Evolutionary conservation across 2,888 invertebrate genomes (phyloP).

Genomic region (Tricholauxania praeusta): DNA sequence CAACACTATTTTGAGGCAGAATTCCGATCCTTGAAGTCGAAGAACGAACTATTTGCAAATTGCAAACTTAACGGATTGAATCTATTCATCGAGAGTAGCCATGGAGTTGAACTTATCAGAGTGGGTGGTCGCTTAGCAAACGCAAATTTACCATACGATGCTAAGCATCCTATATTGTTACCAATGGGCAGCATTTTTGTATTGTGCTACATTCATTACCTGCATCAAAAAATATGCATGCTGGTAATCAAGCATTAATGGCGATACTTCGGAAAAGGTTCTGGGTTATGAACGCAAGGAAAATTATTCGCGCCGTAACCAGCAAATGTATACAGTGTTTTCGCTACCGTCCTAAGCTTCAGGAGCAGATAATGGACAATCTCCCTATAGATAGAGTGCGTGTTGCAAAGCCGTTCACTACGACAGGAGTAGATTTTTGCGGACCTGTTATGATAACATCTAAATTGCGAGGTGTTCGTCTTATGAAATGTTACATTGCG

Average conservation of each 20-base stretch:
- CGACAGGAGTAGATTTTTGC: slow-evolving; percentile 39
- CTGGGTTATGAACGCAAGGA: slow-evolving; percentile 41
- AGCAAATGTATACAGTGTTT: slow-evolving; percentile 39
- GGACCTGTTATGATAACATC: slow-evolving; percentile 32
- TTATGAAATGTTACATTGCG: slow-evolving; percentile 39
- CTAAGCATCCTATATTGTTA: slow-evolving; percentile 31
- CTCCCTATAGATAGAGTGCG: slow-evolving; percentile 37
- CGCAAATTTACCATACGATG: slow-evolving; percentile 30
- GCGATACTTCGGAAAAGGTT: slow-evolving; percentile 36
- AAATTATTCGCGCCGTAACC: slow-evolving; percentile 32
- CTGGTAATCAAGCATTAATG: slow-evolving; percentile 32
- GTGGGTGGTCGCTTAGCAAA: slow-evolving; percentile 34
- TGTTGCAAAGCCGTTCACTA: slow-evolving; percentile 32
- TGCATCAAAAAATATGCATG: slow-evolving; percentile 28
- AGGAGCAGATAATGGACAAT: slow-evolving; percentile 41
- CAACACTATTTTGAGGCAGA: slow-evolving; percentile 23
- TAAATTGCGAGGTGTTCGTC: slow-evolving; percentile 7
- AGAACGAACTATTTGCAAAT: neutral
- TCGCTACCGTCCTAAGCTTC: slow-evolving; percentile 36
- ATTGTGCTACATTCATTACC: slow-evolving; percentile 3
- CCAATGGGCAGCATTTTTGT: slow-evolving; percentile 11
- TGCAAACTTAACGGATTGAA: slow-evolving; percentile 15
- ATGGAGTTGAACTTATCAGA: slow-evolving; percentile 31
- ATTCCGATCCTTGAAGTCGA: neutral
- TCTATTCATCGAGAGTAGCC: slow-evolving; percentile 22